phyloP scores from a whole-genome alignment of 2,888 invertebrate genomes.

The Zootermopsis nevadensis region DNA sequence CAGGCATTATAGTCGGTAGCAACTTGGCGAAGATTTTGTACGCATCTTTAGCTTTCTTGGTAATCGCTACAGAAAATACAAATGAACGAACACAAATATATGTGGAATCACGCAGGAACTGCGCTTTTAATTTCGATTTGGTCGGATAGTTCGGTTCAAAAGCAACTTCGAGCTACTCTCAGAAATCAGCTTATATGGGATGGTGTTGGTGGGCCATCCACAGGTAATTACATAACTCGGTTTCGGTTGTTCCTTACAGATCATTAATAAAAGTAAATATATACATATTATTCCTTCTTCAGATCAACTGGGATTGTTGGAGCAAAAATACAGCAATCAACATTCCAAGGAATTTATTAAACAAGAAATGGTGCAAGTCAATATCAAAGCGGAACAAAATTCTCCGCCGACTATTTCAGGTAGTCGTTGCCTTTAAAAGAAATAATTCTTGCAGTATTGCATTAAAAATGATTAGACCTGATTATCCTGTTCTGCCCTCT shows the following conservation, averaged over 20 bases:
- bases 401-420: neutral
- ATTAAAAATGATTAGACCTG: neutral
- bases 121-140: constrained; percentile 61
- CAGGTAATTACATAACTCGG: neutral
- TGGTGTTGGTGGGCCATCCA: constrained; percentile 56
- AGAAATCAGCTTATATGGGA: constrained; percentile 62
- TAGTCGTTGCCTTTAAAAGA: neutral
- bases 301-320: neutral
- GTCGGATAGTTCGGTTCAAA: constrained; percentile 62
- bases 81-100: constrained; percentile 58
- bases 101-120: constrained; percentile 62
- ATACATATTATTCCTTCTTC: neutral
- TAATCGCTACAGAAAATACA: neutral
- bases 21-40: neutral
- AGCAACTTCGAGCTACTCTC: constrained; percentile 59
- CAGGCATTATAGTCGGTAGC: neutral
- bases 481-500: neutral
- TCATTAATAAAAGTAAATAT: neutral
- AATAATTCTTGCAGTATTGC: neutral
- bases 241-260: neutral
- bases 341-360: neutral
- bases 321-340: neutral
- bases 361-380: neutral
- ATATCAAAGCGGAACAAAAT: constrained; percentile 29
- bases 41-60: neutral